A percentile compares a stretch with the other conserved stretches of the same genome.
These are phyloP conservation scores for Tragelaphus eurycerus DNA, from an alignment of 2,797 vertebrate species.

Conservation along the genomic window DNA sequence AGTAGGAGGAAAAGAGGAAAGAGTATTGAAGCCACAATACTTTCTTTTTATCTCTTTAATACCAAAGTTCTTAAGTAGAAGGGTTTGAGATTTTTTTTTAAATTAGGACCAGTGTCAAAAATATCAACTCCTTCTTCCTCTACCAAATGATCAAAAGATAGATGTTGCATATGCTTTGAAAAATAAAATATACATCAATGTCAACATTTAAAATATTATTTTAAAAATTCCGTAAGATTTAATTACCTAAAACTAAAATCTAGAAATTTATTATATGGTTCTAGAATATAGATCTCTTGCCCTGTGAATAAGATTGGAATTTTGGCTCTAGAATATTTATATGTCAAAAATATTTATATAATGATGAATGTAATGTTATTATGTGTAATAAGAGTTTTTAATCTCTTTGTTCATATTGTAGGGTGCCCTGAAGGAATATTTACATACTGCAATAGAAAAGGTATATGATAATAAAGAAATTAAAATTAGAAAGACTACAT, in stretches of 20 bases:
- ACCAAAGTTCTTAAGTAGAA: background rate
- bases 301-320: background rate
- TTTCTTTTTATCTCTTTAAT: background rate
- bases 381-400: slow-evolving; percentile 5
- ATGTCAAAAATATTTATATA: background rate
- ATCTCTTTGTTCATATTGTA: slow-evolving; percentile 5
- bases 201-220: background rate
- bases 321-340: background rate
- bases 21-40: background rate
- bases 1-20: background rate
- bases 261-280: background rate
- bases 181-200: background rate
- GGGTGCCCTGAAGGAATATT: background rate
- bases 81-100: background rate
- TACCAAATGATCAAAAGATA: background rate
- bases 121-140: background rate
- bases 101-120: background rate
- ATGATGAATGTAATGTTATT: background rate
- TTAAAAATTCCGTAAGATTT: background rate
- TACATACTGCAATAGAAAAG: background rate
- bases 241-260: background rate
- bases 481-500: background rate
- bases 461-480: background rate
- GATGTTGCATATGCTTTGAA: background rate
- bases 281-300: background rate